These are phyloP conservation scores for Sminthurinus aureus DNA, from an alignment of 2,888 invertebrate species.

Conservation along the genomic window DNA sequence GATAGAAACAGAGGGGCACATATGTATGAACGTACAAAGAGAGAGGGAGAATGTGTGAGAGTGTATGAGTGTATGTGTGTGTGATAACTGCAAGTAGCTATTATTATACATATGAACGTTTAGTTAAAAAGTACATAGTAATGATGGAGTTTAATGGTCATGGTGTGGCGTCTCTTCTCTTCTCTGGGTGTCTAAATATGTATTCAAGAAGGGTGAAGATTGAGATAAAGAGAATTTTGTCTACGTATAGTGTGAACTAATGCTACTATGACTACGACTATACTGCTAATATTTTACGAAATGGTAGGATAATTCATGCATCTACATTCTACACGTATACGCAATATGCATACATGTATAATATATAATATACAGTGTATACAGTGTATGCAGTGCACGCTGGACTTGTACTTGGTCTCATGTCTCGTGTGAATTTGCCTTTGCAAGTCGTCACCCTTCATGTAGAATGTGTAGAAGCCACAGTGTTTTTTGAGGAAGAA, in stretches of 20 bases:
- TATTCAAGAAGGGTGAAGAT: constrained; percentile 14
- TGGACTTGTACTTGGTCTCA: too few relatives aligned
- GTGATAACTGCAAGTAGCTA: neutral
- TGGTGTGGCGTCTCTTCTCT: constrained; percentile 13
- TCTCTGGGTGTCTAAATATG: constrained; percentile 32
- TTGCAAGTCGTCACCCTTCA: constrained; percentile 21
- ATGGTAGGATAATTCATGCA: too few relatives aligned
- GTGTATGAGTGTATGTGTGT: neutral
- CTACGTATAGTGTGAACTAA: too few relatives aligned
- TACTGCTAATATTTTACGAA: too few relatives aligned
- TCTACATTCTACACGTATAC: too few relatives aligned
- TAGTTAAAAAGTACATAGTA: neutral
- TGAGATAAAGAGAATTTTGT: too few relatives aligned
- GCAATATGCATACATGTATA: too few relatives aligned
- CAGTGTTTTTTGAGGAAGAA: neutral
- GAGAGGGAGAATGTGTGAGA: neutral
- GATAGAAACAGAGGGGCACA: neutral
- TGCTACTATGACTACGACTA: too few relatives aligned
- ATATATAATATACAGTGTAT: constrained; percentile 8
- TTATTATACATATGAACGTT: constrained; percentile 24
- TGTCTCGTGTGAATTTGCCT: constrained; percentile 18
- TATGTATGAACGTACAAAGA: constrained; percentile 3
- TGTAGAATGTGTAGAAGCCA: neutral
- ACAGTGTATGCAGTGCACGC: constrained; percentile 21
- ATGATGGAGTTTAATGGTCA: constrained; percentile 17